Evolutionary conservation across 2,797 vertebrate genomes (phyloP).

Genomic region (Thaleichthys pacificus): DNA sequence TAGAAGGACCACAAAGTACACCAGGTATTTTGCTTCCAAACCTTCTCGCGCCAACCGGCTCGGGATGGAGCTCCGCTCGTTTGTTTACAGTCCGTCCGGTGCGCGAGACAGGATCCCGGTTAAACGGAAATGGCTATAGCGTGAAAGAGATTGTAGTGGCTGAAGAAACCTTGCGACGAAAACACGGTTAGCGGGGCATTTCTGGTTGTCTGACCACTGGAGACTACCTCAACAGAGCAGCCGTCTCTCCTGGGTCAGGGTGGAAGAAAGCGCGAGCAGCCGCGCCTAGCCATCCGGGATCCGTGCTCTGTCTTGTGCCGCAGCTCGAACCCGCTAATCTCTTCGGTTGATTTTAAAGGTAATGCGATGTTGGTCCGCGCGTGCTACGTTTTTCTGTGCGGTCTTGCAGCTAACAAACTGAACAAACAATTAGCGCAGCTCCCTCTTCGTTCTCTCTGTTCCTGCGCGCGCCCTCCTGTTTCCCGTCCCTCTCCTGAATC

Average conservation of each 20-base stretch:
- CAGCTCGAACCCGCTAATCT: constrained; percentile 55
- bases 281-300: constrained; percentile 77
- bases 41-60: constrained; percentile 29
- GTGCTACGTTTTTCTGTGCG: constrained; percentile 23
- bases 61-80: constrained; percentile 34
- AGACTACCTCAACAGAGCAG: constrained; percentile 25
- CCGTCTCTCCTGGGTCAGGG: constrained; percentile 68
- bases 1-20: constrained; percentile 35
- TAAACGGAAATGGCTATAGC: constrained; percentile 49
- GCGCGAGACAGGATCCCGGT: constrained; percentile 34
- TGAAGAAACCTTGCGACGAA: not conserved
- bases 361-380: constrained; percentile 41
- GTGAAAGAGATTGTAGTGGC: constrained; percentile 11
- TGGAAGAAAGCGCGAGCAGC: constrained; percentile 68
- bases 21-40: constrained; percentile 33
- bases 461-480: constrained; percentile 56
- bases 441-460: constrained; percentile 43
- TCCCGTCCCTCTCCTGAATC: constrained; percentile 69
- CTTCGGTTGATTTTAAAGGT: constrained; percentile 37
- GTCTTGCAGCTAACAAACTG: constrained; percentile 36
- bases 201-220: constrained; percentile 30
- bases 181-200: constrained; percentile 26
- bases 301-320: constrained; percentile 59
- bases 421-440: constrained; percentile 43
- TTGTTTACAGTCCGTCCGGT: constrained; percentile 67